A percentile compares a stretch with the other conserved stretches of the same genome.
phyloP scores from a whole-genome alignment of 1,140 invertebrate species.

The Euura saliciscinereae region DNA sequence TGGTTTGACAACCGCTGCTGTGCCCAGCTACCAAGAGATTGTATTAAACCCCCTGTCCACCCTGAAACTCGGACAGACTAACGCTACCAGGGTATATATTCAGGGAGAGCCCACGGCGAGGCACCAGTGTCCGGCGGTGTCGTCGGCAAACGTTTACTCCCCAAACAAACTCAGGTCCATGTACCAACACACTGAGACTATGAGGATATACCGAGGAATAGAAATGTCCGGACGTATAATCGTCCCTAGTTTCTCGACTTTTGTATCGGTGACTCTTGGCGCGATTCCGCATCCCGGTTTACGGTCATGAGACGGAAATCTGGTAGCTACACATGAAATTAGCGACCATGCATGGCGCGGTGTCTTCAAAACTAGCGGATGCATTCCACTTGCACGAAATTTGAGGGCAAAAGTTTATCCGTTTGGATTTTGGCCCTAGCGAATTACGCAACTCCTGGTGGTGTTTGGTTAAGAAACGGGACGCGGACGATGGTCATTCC shows the following conservation, averaged over 20 bases:
- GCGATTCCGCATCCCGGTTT: slow-evolving; percentile 2
- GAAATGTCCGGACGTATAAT: slow-evolving; percentile 37
- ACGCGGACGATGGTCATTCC: slow-evolving; percentile 16
- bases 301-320: slow-evolving; percentile 31
- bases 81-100: slow-evolving; percentile 38
- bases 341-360: slow-evolving; percentile 8
- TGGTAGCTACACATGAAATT: slow-evolving; percentile 9
- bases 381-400: not conserved
- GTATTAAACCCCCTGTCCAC: slow-evolving; percentile 51
- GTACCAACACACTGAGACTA: no score
- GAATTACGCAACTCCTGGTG: not conserved
- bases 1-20: slow-evolving; percentile 48
- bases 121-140: slow-evolving; percentile 60
- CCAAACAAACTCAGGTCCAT: slow-evolving; percentile 57
- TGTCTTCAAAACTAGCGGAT: no score
- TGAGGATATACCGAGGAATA: slow-evolving; percentile 19
- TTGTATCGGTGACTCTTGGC: slow-evolving; percentile 28
- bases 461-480: slow-evolving; percentile 22
- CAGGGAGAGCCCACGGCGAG: slow-evolving; percentile 42
- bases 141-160: slow-evolving; percentile 61
- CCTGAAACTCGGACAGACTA: not conserved
- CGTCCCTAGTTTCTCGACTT: slow-evolving; percentile 28
- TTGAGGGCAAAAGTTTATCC: slow-evolving; percentile 5
- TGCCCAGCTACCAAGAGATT: slow-evolving; percentile 52
- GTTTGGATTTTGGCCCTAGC: not conserved